Evolutionary conservation across 2,888 invertebrate species (phyloP).

Genomic region (Hetaerina titia): DNA sequence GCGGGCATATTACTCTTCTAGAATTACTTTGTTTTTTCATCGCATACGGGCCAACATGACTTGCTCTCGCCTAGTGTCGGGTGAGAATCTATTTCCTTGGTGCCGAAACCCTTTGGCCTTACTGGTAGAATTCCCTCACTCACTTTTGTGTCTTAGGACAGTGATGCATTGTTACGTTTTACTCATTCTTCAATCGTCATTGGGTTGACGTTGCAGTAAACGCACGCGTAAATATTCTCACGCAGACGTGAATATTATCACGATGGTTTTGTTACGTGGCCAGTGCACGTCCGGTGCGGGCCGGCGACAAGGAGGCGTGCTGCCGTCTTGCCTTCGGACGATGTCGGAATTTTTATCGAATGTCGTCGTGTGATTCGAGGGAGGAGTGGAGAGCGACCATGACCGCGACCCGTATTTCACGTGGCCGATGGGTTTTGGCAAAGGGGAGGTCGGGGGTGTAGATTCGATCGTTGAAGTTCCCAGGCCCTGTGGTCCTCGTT

Average conservation of each 20-base stretch:
- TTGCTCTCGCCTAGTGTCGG: neutral
- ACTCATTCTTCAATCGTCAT: neutral
- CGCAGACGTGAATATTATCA: neutral
- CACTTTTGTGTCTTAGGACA: no score
- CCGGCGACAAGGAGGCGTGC: neutral
- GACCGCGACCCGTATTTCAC: neutral
- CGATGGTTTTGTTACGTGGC: neutral
- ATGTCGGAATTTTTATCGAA: neutral
- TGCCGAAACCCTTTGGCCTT: neutral
- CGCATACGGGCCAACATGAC: no score
- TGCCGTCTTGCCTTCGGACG: neutral
- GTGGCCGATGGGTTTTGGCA: no score
- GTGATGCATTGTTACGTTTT: neutral
- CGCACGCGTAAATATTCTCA: neutral
- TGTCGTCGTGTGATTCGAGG: neutral
- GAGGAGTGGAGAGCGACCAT: neutral
- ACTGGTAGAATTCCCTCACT: no score
- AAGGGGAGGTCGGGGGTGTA: no score
- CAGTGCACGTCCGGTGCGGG: neutral
- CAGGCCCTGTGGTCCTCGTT: no score
- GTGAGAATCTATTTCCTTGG: neutral
- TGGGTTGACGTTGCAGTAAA: neutral
- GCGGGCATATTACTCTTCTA: neutral
- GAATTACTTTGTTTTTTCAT: no score
- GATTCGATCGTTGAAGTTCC: no score